Evolutionary conservation across 2,888 invertebrate species (phyloP).

Genomic region (Aradus depressus): DNA sequence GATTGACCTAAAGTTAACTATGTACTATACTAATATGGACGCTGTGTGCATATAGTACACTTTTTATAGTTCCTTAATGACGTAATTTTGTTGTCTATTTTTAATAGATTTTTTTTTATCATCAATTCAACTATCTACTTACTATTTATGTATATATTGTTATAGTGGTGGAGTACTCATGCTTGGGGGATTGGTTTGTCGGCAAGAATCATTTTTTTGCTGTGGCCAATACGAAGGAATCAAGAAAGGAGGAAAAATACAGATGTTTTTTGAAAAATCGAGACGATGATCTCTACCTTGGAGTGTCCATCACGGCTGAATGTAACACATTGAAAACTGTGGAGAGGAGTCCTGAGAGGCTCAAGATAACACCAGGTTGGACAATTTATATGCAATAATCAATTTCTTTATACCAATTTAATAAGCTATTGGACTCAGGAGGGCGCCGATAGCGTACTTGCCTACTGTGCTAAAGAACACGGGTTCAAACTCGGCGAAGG

Average conservation of each 20-base stretch:
- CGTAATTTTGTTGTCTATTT: neutral
- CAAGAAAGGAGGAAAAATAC: constrained; percentile 87
- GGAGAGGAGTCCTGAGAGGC: constrained; percentile 83
- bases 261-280: constrained; percentile 84
- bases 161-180: constrained; percentile 76
- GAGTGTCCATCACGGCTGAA: constrained; percentile 86
- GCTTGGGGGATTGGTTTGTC: constrained; percentile 90
- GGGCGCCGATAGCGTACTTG: too few relatives aligned
- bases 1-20: too few relatives aligned
- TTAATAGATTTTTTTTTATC: too few relatives aligned
- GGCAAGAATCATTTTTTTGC: constrained; percentile 94
- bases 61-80: neutral
- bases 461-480: too few relatives aligned
- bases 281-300: constrained; percentile 84
- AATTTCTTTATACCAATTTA: constrained; percentile 27
- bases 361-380: constrained; percentile 69
- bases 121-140: neutral
- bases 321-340: constrained; percentile 87
- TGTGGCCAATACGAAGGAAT: constrained; percentile 93
- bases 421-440: neutral
- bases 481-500: too few relatives aligned
- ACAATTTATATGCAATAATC: too few relatives aligned
- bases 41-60: too few relatives aligned
- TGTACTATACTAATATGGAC: too few relatives aligned
- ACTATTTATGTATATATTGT: constrained; percentile 16